These are phyloP conservation scores for Sympetrum striolatum DNA, from an alignment of 2,888 invertebrate genomes.

Conservation along the genomic window DNA sequence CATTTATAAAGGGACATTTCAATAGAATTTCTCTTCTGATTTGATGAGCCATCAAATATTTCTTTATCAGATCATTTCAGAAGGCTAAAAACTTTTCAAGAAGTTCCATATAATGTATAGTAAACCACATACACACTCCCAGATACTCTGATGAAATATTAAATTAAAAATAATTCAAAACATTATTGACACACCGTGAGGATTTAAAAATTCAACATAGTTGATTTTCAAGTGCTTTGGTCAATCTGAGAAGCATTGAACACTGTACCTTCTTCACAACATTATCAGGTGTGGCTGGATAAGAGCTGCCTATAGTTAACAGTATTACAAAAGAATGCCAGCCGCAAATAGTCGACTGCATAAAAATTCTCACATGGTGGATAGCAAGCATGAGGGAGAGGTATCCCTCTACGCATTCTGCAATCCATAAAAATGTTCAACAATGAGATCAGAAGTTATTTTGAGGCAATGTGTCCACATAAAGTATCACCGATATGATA, in stretches of 20 bases:
- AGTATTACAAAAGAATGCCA: slow-evolving; percentile 37
- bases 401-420: neutral
- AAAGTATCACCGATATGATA: neutral
- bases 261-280: neutral
- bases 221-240: neutral
- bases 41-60: neutral
- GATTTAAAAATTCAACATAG: neutral
- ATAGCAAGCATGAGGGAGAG: neutral
- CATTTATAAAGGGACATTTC: slow-evolving; percentile 9
- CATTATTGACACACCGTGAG: neutral
- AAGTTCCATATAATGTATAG: neutral
- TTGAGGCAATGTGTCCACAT: slow-evolving; percentile 12
- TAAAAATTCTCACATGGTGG: slow-evolving; percentile 25
- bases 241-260: neutral
- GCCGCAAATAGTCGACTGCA: neutral
- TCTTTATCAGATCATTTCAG: neutral
- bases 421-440: slow-evolving; percentile 2
- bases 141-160: neutral
- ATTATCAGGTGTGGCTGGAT: neutral
- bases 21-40: neutral
- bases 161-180: neutral
- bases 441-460: slow-evolving; percentile 35
- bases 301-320: neutral
- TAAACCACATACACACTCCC: neutral
- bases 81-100: neutral